Evolutionary conservation across 1,140 invertebrate species (phyloP).

Genomic region (Neodiprion virginianus): DNA sequence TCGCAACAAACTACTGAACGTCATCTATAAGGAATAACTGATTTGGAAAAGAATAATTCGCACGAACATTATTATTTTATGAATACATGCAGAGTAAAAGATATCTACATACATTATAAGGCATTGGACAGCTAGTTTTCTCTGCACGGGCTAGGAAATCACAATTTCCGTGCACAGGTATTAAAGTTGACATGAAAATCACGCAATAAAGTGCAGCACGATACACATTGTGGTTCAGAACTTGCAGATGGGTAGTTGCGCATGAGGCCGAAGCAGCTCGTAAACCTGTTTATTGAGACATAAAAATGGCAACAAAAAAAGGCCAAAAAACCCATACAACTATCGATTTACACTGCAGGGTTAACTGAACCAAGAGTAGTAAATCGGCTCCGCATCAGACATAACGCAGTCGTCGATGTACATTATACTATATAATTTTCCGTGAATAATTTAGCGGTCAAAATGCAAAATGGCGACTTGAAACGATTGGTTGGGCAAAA

Average conservation of each 20-base stretch:
- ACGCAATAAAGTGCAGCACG: slow-evolving; percentile 4
- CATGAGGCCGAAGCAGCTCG: background rate
- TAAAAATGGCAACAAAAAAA: slow-evolving; percentile 1
- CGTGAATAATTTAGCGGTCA: background rate
- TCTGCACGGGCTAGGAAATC: background rate
- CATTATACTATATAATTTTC: background rate
- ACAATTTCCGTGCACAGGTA: background rate
- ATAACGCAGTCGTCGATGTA: background rate
- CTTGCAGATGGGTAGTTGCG: slow-evolving; percentile 1
- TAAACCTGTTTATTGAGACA: slow-evolving; percentile 2
- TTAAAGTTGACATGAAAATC: background rate
- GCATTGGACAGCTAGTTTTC: no score
- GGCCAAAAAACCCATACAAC: background rate
- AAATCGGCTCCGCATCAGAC: background rate
- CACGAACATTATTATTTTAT: no score
- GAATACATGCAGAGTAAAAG: no score
- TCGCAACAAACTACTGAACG: no score
- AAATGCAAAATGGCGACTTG: no score
- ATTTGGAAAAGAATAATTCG: no score
- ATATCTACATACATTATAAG: no score
- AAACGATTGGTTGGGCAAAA: no score
- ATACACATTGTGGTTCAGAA: background rate
- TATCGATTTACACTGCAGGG: background rate
- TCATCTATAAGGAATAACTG: no score
- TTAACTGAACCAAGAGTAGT: background rate